These are phyloP conservation scores for Rhabdophis nuchalis DNA, from an alignment of 2,797 vertebrate genomes.

Conservation along the genomic window DNA sequence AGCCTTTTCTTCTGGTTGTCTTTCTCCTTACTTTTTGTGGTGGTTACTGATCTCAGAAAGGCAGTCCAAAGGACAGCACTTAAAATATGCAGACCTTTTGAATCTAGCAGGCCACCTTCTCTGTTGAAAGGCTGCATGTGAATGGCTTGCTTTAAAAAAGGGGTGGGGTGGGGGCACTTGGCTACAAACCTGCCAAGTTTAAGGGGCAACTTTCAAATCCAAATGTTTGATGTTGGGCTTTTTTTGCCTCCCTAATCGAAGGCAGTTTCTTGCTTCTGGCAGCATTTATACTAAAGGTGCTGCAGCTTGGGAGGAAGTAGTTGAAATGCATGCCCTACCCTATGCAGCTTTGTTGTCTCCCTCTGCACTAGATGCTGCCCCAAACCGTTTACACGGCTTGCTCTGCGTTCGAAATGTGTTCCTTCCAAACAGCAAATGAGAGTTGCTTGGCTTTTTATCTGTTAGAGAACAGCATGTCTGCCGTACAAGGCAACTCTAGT, in stretches of 20 bases:
- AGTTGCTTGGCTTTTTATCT: conserved; percentile 33
- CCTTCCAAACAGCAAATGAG: conserved; percentile 41
- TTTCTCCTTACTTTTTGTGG: not conserved
- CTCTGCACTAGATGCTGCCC: conserved; percentile 44
- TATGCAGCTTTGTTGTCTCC: conserved; percentile 38
- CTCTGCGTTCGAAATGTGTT: conserved; percentile 51
- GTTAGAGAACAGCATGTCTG: conserved; percentile 58
- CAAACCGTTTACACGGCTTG: conserved; percentile 45
- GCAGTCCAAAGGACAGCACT: conserved; percentile 27
- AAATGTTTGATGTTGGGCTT: conserved; percentile 70
- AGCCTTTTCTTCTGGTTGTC: conserved; percentile 29
- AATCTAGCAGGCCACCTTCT: conserved; percentile 24
- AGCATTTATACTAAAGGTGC: conserved; percentile 18
- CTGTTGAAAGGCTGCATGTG: conserved; percentile 29
- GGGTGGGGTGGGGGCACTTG: no score
- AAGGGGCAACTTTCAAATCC: conserved; percentile 66
- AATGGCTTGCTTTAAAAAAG: conserved; percentile 56
- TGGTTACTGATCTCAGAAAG: conserved; percentile 21
- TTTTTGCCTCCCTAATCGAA: conserved; percentile 60
- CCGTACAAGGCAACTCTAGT: conserved; percentile 34
- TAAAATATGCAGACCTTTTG: conserved; percentile 22
- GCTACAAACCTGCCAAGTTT: conserved; percentile 57
- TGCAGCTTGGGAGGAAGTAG: conserved; percentile 36
- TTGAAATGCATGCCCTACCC: not conserved
- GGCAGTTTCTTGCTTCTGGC: conserved; percentile 52